Evolutionary conservation across 2,888 invertebrate genomes (phyloP).

Genomic region (Acheta domesticus): DNA sequence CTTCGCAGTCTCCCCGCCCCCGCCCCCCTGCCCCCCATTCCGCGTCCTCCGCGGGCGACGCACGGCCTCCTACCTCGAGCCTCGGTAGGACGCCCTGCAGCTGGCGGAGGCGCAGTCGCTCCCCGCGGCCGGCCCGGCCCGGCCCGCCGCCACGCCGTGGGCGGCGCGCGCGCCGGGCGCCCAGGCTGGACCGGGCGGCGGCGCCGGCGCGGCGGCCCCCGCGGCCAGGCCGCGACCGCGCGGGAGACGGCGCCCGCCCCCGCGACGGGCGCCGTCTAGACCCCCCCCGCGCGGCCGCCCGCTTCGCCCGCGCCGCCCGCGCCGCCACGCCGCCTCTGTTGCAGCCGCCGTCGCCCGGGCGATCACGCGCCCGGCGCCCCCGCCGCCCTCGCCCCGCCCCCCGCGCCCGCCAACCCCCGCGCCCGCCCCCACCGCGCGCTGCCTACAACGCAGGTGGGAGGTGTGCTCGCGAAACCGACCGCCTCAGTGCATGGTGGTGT

Average conservation of each 20-base stretch:
- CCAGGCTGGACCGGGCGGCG: constrained; percentile 12
- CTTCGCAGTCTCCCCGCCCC: background rate
- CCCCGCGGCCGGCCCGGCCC: too few relatives aligned
- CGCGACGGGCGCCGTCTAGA: background rate
- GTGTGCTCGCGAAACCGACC: too few relatives aligned
- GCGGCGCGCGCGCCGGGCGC: background rate
- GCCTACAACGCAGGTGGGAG: background rate
- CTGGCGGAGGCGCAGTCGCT: background rate
- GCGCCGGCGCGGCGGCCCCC: background rate
- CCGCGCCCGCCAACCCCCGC: background rate
- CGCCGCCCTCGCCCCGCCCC: too few relatives aligned
- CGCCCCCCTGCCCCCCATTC: background rate
- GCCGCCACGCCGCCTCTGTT: background rate
- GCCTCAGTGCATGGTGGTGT: too few relatives aligned
- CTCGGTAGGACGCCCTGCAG: constrained; percentile 35
- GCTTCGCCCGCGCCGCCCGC: background rate
- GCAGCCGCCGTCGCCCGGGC: too few relatives aligned
- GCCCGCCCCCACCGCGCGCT: too few relatives aligned
- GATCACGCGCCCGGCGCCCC: too few relatives aligned
- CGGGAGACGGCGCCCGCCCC: background rate
- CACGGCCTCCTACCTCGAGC: constrained; percentile 35
- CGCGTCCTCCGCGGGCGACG: background rate
- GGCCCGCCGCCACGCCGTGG: too few relatives aligned
- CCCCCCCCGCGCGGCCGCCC: background rate
- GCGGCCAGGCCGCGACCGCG: background rate